Conservation (phyloP, 2,113 vertebrate species). For the Plectropomus leopardus region DNA sequence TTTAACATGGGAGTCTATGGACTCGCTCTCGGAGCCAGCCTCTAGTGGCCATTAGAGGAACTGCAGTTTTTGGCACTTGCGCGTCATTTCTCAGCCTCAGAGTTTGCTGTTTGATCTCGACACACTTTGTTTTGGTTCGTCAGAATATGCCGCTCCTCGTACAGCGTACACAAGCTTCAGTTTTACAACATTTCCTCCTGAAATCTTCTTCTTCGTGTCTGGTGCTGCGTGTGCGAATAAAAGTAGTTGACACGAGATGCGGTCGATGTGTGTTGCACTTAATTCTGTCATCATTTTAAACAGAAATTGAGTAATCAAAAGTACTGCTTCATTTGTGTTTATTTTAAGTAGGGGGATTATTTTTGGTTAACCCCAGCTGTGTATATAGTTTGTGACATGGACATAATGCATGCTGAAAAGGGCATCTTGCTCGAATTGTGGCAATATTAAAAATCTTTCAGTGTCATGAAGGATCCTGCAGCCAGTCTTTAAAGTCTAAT, state of each 20-base stretch:
- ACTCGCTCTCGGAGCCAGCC: no score
- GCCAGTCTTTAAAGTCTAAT: no score
- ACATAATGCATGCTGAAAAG: no score
- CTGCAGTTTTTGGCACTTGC: no score
- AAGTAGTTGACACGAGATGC: neutral
- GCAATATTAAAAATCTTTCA: no score
- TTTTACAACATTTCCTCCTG: neutral
- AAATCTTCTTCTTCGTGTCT: neutral
- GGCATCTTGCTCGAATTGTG: no score
- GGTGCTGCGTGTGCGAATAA: neutral
- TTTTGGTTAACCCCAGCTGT: no score
- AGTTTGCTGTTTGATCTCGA: neutral
- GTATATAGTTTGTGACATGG: no score
- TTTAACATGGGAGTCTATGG: no score
- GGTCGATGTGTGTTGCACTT: neutral
- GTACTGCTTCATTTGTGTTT: neutral
- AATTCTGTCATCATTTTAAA: neutral
- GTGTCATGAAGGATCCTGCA: no score
- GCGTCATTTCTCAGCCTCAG: no score
- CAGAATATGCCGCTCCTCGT: neutral
- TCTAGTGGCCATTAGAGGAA: no score
- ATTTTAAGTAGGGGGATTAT: neutral
- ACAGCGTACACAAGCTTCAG: neutral
- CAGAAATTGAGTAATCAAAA: neutral
- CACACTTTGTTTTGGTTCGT: neutral